phyloP scores from a whole-genome alignment of 2,888 invertebrate genomes.

The Hirtodrosophila alboralis region DNA sequence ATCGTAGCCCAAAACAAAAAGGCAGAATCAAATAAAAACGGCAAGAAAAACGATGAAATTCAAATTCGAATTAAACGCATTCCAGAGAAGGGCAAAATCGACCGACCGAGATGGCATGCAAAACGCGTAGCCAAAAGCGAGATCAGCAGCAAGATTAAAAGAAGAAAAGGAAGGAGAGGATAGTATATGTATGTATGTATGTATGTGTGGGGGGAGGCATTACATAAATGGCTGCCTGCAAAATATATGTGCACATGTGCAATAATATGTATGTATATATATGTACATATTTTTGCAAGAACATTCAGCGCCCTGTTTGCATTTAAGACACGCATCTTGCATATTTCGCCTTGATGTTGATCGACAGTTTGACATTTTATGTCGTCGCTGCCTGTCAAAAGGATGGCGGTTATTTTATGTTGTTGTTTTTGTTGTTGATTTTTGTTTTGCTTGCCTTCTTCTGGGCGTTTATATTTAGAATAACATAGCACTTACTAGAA shows the following conservation, averaged over 20 bases:
- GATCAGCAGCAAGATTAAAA: constrained; percentile 70
- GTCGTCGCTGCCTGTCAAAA: constrained; percentile 78
- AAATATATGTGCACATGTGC: constrained; percentile 15
- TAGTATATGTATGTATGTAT: constrained; percentile 16
- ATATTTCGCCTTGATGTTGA: constrained; percentile 81
- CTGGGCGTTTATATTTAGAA: constrained; percentile 7
- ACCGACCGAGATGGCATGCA: constrained; percentile 55
- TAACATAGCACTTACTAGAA: constrained; percentile 40
- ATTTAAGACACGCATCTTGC: constrained; percentile 71
- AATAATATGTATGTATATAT: constrained; percentile 3
- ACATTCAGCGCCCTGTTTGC: constrained; percentile 53
- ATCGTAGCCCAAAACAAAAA: constrained; percentile 60
- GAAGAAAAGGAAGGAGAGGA: constrained; percentile 24
- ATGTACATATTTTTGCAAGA: neutral
- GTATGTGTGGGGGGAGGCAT: constrained; percentile 22
- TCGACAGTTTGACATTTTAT: constrained; percentile 82
- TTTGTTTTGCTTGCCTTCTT: constrained; percentile 14
- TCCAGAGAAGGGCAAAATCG: constrained; percentile 64
- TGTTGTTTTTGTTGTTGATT: constrained; percentile 15
- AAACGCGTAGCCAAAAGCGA: constrained; percentile 63
- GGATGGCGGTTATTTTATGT: constrained; percentile 52
- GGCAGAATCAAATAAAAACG: constrained; percentile 48
- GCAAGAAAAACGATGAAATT: constrained; percentile 64
- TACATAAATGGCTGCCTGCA: constrained; percentile 66
- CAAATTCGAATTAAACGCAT: constrained; percentile 75